A percentile compares a stretch with the other conserved stretches of the same genome.
Conservation (phyloP, 2,797 vertebrate genomes). For the Pangasius mekongensis region DNA sequence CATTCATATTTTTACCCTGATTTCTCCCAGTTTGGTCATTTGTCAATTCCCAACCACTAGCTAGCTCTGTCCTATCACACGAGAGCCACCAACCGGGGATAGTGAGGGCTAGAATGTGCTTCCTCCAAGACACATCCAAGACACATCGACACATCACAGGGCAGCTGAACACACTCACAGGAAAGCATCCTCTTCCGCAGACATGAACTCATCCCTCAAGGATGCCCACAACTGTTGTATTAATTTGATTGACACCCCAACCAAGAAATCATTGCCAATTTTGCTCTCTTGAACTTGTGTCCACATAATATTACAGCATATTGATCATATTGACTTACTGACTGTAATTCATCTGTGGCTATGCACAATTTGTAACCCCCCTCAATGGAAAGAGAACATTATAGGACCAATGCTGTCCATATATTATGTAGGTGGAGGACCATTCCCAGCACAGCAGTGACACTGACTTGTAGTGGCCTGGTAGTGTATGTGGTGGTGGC, state of each 20-base stretch:
- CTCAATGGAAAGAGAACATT: no score
- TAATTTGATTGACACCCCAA: no score
- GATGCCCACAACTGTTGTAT: background rate
- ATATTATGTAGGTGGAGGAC: background rate
- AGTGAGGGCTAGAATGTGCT: background rate
- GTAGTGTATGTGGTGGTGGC: background rate
- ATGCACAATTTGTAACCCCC: no score
- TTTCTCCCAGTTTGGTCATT: background rate
- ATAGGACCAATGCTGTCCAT: no score
- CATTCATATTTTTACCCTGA: background rate
- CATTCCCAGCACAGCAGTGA: background rate
- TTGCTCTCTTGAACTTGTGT: no score
- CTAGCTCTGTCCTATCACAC: background rate
- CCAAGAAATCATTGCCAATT: no score
- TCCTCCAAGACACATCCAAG: background rate
- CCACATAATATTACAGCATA: no score
- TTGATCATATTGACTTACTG: no score
- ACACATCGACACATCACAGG: background rate
- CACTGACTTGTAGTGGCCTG: background rate
- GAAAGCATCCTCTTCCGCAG: background rate
- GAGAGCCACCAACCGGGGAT: background rate
- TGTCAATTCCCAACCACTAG: background rate
- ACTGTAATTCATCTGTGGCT: no score
- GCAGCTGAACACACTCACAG: background rate
- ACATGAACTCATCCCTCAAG: background rate